Conservation (phyloP, 2,797 vertebrate genomes). For the Sebastolobus alascanus region DNA sequence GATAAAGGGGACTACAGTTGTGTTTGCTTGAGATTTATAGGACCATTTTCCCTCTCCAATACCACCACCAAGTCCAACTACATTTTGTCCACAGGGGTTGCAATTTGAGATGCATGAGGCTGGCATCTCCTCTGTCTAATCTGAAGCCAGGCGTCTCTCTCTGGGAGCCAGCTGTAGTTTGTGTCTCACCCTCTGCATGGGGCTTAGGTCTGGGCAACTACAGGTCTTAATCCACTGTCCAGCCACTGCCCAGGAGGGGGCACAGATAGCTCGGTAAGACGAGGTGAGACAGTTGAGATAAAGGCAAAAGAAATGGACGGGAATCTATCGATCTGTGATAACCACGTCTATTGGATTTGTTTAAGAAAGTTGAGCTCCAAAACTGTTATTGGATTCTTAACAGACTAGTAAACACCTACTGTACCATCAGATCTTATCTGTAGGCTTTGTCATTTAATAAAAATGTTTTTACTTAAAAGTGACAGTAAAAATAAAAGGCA, state of each 20-base stretch:
- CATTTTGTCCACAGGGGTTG: slow-evolving; percentile 31
- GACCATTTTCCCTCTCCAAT: slow-evolving; percentile 1
- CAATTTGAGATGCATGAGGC: slow-evolving; percentile 56
- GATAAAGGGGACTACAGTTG: slow-evolving; percentile 18
- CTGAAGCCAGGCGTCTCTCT: slow-evolving; percentile 73
- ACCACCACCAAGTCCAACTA: slow-evolving; percentile 37
- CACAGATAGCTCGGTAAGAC: slow-evolving; percentile 78
- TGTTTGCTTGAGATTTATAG: slow-evolving; percentile 16
- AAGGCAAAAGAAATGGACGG: slow-evolving; percentile 52
- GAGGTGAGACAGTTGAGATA: slow-evolving; percentile 72
- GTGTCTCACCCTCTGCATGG: slow-evolving; percentile 73
- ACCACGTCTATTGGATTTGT: slow-evolving; percentile 43
- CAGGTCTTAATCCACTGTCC: slow-evolving; percentile 76
- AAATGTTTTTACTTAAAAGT: not conserved
- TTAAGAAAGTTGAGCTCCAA: slow-evolving; percentile 20
- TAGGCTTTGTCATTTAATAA: not conserved
- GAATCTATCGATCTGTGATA: slow-evolving; percentile 67
- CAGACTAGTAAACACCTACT: not conserved
- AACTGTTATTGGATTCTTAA: not conserved
- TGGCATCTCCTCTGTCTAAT: slow-evolving; percentile 68
- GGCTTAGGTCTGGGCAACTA: slow-evolving; percentile 68
- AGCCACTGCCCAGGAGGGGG: slow-evolving; percentile 79
- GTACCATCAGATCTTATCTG: not conserved
- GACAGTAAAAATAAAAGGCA: not conserved
- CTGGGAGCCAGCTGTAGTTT: slow-evolving; percentile 68